Evolutionary conservation across 2,113 vertebrate genomes (phyloP), one percentile per base, ranked within the genome.

Genomic region (Ochotona princeps): DNA sequence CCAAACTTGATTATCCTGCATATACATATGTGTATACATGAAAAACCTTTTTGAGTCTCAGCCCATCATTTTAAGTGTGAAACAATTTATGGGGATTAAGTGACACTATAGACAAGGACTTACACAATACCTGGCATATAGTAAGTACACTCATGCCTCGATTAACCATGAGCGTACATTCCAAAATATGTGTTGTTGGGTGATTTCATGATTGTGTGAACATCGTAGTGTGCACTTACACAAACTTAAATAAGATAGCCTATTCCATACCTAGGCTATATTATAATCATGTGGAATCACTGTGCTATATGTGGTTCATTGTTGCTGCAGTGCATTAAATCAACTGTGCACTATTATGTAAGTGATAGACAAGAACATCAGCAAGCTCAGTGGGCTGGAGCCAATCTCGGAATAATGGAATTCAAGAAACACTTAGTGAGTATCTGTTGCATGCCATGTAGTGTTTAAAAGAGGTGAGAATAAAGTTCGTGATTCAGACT

Each of bases 401-500:
- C 9, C 83, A 87, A 91, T 87, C 54, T 84, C 35, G 67, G 75
- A 89, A 35, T 20, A 63, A 14, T 65, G 1, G 14, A 72, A 89
- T 89, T 95, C 63, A 83, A 60, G 83, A 86, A 89, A 88, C 12
- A 49, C 49, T 86, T 91, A n/a, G 66, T 75, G 60, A 86, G 26
- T 54, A 87, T 76, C 44, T 91, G 67, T 74, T 26, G 0, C 12
- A 69, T 66, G 20, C 28, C 47, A 81, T 32, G 78, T 17, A 57
- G 8, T 69, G 25, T 81, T 96, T 84, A 65, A 88, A 72, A 90
- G 38, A 80, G 35, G 21, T 30, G 61, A 94, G 90, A 90, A 54
- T 13, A 91, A 87, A 88, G 49, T 87, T 72, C 74, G 75, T 91
- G 87, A 67, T 75, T 93, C 47, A 89, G 32, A 89, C 51, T 76